Conservation (phyloP, 1,140 invertebrate species). For the Drosophila parabipectinata region DNA sequence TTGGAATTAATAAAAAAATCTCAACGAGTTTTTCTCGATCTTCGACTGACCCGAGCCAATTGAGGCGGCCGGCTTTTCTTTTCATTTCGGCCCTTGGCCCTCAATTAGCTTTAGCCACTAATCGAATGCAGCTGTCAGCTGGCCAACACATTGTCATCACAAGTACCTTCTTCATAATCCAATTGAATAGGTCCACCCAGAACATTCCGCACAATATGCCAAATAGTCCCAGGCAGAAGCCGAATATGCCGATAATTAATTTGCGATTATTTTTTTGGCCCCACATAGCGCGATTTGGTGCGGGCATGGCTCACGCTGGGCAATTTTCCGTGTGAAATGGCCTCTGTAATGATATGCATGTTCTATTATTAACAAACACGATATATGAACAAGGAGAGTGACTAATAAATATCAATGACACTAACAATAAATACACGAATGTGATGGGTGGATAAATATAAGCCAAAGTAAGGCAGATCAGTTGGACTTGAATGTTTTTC, state of each 20-base stretch:
- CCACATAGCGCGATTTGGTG: conserved; percentile 63
- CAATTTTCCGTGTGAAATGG: conserved; percentile 18
- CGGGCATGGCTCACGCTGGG: conserved; percentile 53
- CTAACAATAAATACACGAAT: background rate
- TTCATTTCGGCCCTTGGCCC: background rate
- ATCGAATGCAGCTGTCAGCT: conserved; percentile 61
- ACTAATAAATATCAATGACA: background rate
- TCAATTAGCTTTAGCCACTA: conserved; percentile 35
- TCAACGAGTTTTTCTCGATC: conserved; percentile 44
- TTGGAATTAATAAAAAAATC: conserved; percentile 73
- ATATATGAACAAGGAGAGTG: conserved; percentile 6
- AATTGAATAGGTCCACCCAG: conserved; percentile 79
- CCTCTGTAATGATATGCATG: conserved; percentile 46
- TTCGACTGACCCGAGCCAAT: conserved; percentile 21
- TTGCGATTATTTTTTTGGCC: conserved; percentile 62
- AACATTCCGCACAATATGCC: conserved; percentile 79
- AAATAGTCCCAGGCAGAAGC: conserved; percentile 72
- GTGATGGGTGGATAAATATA: background rate
- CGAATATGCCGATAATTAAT: conserved; percentile 65
- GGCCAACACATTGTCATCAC: conserved; percentile 15
- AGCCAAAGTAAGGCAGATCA: background rate
- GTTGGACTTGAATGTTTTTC: background rate
- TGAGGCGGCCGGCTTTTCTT: conserved; percentile 48
- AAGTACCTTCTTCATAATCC: conserved; percentile 79
- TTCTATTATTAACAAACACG: conserved; percentile 19